phyloP scores from a whole-genome alignment of 2,888 invertebrate species.

The Trichacis sp. region DNA sequence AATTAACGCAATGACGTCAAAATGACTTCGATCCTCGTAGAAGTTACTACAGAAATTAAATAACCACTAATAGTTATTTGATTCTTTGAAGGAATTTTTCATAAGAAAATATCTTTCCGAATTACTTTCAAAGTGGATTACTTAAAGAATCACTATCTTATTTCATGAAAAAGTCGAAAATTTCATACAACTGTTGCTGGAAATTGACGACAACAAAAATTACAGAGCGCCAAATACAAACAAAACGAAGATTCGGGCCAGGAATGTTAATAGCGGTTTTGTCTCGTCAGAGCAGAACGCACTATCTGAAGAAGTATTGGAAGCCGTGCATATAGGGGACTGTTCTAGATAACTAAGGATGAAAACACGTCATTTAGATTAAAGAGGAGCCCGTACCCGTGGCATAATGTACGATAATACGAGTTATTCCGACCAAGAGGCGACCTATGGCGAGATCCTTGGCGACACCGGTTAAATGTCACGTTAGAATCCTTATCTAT shows the following conservation, averaged over 20 bases:
- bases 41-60: no score
- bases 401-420: constrained; percentile 13
- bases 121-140: no score
- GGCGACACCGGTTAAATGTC: constrained; percentile 12
- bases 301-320: constrained; percentile 38
- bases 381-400: constrained; percentile 32
- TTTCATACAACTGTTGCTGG: not conserved
- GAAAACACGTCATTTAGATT: constrained; percentile 57
- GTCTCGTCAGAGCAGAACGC: constrained; percentile 21
- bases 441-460: constrained; percentile 16
- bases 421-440: constrained; percentile 14
- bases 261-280: constrained; percentile 41
- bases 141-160: no score
- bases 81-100: no score
- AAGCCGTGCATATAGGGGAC: constrained; percentile 35
- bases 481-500: not conserved
- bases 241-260: constrained; percentile 9
- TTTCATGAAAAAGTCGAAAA: no score
- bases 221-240: not conserved
- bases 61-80: no score
- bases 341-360: constrained; percentile 52
- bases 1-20: no score
- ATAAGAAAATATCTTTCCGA: no score
- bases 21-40: no score
- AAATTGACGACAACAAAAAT: not conserved